These are phyloP conservation scores for Antechinus flavipes DNA, from an alignment of 2,113 vertebrate genomes.

Conservation along the genomic window DNA sequence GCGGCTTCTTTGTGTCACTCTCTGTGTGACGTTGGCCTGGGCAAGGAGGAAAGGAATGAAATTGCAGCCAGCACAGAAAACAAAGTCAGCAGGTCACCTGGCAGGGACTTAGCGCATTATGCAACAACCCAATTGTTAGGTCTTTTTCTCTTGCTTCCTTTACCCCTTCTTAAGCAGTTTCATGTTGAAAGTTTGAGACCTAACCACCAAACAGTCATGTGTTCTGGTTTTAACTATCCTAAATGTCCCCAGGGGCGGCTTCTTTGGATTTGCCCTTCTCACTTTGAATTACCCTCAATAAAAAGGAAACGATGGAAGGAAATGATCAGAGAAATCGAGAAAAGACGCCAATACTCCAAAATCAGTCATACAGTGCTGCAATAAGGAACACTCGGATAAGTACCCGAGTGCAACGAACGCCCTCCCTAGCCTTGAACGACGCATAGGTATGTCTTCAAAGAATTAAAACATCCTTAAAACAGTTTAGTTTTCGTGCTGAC, in stretches of 20 bases:
- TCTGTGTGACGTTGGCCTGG: conserved; percentile 40
- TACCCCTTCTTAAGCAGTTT: conserved; percentile 50
- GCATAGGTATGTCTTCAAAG: not conserved
- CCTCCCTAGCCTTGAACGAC: not conserved
- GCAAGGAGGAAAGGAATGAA: conserved; percentile 30
- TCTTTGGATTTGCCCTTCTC: conserved; percentile 20
- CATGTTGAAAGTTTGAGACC: conserved; percentile 52
- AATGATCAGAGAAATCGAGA: not conserved
- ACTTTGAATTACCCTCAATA: conserved; percentile 25
- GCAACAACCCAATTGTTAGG: conserved; percentile 22
- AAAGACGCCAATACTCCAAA: not conserved
- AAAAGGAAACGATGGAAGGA: accelerated
- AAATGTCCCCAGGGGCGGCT: conserved; percentile 26
- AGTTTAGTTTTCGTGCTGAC: conserved; percentile 60
- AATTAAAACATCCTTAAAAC: conserved; percentile 57
- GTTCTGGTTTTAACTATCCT: conserved; percentile 54
- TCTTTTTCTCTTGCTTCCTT: not conserved
- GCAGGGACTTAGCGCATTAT: conserved; percentile 68
- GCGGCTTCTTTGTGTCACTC: not conserved
- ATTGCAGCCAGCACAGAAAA: conserved; percentile 58
- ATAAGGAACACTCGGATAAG: not conserved
- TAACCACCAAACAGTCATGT: conserved; percentile 22
- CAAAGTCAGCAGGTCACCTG: conserved; percentile 78
- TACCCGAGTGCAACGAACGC: not conserved
- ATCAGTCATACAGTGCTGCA: not conserved